phyloP scores from a whole-genome alignment of 2,888 invertebrate species.

The Nomada ferruginata region DNA sequence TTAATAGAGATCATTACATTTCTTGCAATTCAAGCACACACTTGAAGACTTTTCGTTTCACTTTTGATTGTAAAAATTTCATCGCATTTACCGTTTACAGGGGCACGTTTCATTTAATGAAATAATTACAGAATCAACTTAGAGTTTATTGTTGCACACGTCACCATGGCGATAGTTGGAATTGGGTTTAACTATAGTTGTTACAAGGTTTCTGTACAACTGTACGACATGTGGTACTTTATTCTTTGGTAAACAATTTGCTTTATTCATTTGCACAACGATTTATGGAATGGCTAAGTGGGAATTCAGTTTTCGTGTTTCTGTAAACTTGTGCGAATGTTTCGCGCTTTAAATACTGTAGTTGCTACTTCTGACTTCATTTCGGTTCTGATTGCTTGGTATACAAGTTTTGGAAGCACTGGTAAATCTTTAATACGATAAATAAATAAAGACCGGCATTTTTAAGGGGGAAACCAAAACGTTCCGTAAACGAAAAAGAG shows the following conservation, averaged over 20 bases:
- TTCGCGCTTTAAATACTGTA: neutral
- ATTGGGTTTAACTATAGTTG: neutral
- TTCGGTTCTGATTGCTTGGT: neutral
- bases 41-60: too few relatives aligned
- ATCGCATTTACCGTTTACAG: too few relatives aligned
- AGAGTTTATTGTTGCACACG: too few relatives aligned
- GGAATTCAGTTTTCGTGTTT: neutral
- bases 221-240: neutral
- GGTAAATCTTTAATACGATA: neutral
- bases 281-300: neutral
- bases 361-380: neutral
- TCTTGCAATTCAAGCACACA: neutral
- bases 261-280: neutral
- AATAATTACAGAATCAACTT: too few relatives aligned
- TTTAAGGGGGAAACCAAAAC: too few relatives aligned
- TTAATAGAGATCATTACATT: neutral
- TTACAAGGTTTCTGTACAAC: too few relatives aligned
- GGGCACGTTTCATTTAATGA: neutral
- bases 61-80: too few relatives aligned
- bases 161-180: too few relatives aligned
- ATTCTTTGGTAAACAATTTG: neutral
- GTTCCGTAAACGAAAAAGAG: too few relatives aligned
- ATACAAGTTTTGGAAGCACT: neutral
- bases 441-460: too few relatives aligned
- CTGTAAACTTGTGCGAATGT: neutral